Evolutionary conservation across 2,113 vertebrate genomes (phyloP), one percentile per base, ranked within the genome.

Genomic region (Oxygymnocypris stewartii): DNA sequence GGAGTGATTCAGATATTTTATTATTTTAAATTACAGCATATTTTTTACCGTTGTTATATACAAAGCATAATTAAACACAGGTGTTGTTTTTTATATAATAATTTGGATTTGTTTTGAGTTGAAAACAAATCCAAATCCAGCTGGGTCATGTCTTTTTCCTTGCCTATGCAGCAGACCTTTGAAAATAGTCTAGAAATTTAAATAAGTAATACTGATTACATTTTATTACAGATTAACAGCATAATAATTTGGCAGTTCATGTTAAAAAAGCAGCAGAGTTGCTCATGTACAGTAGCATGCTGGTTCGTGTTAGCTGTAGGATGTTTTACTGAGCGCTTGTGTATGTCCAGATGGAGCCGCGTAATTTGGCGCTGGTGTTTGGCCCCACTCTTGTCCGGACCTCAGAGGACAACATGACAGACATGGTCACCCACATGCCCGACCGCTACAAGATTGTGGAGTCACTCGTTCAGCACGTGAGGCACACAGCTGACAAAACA

Each of bases 381-480:
- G 98, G 98, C 18, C 98, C 98, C 2, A 99, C 98, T 0, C 90
- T 99, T 89, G 97, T 99, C 57, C 92, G 98, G 35, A 99, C 97
- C 0, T 99, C 98, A 0, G 98, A 99, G 92, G 98, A 99, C 95
- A 99, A 98, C 94, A 99, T 99, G 98, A 98, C 97, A 0, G 97
- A 99, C 92, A 99, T 99, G 98, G 98, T 99, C 90, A 99, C 98
- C 0, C 98, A 99, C 94, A 99, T 99, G 98, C 98, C 98, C 0
- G 98, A 99, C 93, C 97, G 97, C 88, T 99, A 99, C 93, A 99
- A 98, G 90, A 99, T 99, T 1, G 96, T 99, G 18, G 98, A 99
- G 92, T 98, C 98, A 0, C 96, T 99, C 89, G 97, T 99, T 92
- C 97, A 99, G 88, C 98, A 99, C 0, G 98, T 99, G 89, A 93